These are phyloP conservation scores for Pitangus sulphuratus DNA, from an alignment of 2,797 vertebrate genomes.

Conservation along the genomic window DNA sequence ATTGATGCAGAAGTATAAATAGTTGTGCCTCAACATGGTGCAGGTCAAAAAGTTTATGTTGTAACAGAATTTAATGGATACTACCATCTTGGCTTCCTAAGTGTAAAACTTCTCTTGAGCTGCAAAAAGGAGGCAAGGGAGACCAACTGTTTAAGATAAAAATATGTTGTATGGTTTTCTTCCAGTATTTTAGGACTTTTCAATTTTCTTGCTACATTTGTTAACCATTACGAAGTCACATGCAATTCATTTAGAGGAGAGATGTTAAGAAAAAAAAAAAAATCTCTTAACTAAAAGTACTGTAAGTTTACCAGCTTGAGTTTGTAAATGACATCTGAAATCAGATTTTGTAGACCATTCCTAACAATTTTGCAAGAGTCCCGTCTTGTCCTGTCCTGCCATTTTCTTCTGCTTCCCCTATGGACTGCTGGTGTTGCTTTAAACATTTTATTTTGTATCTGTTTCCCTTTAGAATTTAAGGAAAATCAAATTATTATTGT, in stretches of 20 bases:
- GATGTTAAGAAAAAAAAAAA: neutral
- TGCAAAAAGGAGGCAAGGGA: neutral
- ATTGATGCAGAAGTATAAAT: neutral
- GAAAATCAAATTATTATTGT: neutral
- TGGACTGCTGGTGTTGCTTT: neutral
- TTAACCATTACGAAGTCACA: neutral
- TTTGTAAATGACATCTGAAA: neutral
- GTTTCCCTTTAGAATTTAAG: neutral
- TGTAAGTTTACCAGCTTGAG: neutral
- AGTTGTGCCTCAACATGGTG: neutral
- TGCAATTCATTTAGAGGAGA: neutral
- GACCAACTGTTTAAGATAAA: neutral
- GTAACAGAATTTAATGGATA: neutral
- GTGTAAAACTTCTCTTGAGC: neutral
- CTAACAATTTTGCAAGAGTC: neutral
- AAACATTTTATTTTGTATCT: neutral
- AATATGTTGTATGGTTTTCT: neutral
- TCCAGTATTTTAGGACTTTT: neutral
- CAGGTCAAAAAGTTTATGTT: neutral
- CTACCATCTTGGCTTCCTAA: neutral
- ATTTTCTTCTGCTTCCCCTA: neutral
- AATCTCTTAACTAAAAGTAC: neutral
- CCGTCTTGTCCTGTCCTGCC: neutral
- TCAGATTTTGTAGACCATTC: neutral
- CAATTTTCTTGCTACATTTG: neutral